Percentiles rank a stretch among this genome's conserved stretches.
These are phyloP conservation scores for Cossypha polioptera DNA, from an alignment of 2,797 vertebrate genomes.

Conservation along the genomic window DNA sequence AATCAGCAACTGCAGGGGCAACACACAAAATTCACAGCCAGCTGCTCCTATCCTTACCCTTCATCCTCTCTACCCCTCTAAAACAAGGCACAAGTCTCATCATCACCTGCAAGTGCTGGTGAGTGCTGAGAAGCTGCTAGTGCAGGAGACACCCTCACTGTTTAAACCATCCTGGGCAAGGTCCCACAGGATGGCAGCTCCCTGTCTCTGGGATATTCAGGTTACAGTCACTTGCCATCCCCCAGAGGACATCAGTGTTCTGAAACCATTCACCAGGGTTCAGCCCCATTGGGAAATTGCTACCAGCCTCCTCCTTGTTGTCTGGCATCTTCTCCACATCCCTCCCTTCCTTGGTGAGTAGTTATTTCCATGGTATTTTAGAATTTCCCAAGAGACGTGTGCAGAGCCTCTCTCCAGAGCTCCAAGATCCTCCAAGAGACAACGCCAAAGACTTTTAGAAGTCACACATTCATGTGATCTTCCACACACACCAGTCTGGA, in stretches of 20 bases:
- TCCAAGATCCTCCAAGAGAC: not conserved
- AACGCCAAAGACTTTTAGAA: not conserved
- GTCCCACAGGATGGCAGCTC: not conserved
- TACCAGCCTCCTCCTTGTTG: not conserved
- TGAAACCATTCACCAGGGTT: not conserved
- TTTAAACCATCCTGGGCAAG: not conserved
- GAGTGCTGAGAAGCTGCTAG: not conserved
- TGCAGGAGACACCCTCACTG: not conserved
- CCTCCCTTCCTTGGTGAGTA: not conserved
- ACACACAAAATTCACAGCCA: not conserved
- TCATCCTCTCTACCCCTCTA: not conserved
- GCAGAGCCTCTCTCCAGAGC: not conserved
- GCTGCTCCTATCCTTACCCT: not conserved
- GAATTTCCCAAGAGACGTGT: not conserved
- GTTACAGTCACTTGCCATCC: not conserved
- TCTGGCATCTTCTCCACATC: not conserved
- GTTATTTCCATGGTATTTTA: not conserved
- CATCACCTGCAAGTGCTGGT: not conserved
- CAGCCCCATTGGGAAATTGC: not conserved
- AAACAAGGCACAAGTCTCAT: not conserved
- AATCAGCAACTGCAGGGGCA: fast-evolving
- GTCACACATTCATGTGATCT: not conserved
- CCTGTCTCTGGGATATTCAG: not conserved
- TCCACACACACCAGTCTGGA: not conserved
- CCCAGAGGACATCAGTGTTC: not conserved